A percentile compares a stretch with the other conserved stretches of the same genome.
These are phyloP conservation scores for Euschistus heros DNA, from an alignment of 1,140 invertebrate genomes.

Conservation along the genomic window DNA sequence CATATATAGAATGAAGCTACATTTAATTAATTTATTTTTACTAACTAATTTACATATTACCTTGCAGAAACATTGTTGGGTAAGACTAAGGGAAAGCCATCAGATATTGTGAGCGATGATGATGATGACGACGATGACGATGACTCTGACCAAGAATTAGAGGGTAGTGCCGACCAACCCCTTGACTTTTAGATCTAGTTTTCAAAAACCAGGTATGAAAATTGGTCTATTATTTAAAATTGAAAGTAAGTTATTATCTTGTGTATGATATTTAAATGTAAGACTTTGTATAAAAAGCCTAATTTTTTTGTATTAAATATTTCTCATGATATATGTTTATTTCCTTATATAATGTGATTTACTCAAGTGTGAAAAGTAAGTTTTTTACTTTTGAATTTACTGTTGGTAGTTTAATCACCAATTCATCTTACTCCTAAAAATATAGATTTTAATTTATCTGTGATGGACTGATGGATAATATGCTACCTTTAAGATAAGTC, in stretches of 20 bases:
- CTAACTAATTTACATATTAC: background rate
- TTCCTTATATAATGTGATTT: no score
- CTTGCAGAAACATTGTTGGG: conserved; percentile 36
- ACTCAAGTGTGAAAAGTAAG: no score
- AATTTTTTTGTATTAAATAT: background rate
- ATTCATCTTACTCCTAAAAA: no score
- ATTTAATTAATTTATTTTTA: no score
- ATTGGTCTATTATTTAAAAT: background rate
- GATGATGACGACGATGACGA: conserved; percentile 54
- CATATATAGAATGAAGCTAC: no score
- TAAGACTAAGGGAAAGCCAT: conserved; percentile 37
- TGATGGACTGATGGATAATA: no score
- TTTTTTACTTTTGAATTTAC: no score
- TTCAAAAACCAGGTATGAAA: conserved; percentile 9
- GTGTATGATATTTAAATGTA: background rate
- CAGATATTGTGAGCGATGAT: conserved; percentile 27
- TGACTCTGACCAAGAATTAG: conserved; percentile 54
- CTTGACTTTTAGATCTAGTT: conserved; percentile 51
- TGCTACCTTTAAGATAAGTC: no score
- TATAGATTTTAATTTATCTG: no score
- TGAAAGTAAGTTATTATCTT: background rate
- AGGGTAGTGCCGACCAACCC: conserved; percentile 66
- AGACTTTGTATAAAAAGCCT: background rate
- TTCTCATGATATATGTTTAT: no score
- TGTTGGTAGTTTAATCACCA: no score